Evolutionary conservation across 1,140 invertebrate species (phyloP).

Genomic region (Leptopilina clavipes): DNA sequence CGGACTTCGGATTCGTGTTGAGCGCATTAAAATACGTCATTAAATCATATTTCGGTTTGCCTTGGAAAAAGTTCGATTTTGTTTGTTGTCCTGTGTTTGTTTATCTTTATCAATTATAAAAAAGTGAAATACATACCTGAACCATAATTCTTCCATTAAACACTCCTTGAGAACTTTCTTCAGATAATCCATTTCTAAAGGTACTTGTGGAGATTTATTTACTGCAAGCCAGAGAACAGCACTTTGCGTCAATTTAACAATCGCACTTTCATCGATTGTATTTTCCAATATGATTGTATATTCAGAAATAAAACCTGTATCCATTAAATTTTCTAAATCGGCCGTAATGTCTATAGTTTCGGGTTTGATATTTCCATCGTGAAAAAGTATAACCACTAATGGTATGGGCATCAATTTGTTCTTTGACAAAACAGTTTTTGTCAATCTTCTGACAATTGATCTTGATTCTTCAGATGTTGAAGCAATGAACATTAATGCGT

Average conservation of each 20-base stretch:
- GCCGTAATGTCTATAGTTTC: conserved; percentile 44
- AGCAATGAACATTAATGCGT: conserved; percentile 65
- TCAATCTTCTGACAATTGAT: conserved; percentile 58
- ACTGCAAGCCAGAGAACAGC: conserved; percentile 78
- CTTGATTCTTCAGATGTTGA: conserved; percentile 56
- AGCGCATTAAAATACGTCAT: too few relatives aligned
- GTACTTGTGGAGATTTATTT: conserved; percentile 74
- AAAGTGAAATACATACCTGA: conserved; percentile 64
- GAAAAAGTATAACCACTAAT: conserved; percentile 60
- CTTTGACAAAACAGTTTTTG: conserved; percentile 62
- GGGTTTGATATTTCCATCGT: conserved; percentile 42
- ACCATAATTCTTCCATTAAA: conserved; percentile 81
- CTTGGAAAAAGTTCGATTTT: too few relatives aligned
- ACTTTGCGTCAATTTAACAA: conserved; percentile 74
- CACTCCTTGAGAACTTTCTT: conserved; percentile 76
- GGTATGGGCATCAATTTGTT: conserved; percentile 66
- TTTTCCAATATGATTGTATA: conserved; percentile 65
- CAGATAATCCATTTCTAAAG: conserved; percentile 78
- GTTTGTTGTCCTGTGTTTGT: too few relatives aligned
- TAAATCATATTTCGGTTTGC: too few relatives aligned
- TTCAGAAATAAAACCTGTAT: conserved; percentile 66
- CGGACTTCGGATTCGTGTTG: too few relatives aligned
- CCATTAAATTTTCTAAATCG: conserved; percentile 58
- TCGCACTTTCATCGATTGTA: conserved; percentile 70
- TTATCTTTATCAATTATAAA: too few relatives aligned